These are phyloP conservation scores for Paralichthys olivaceus DNA, from an alignment of 2,113 vertebrate genomes.

Conservation along the genomic window DNA sequence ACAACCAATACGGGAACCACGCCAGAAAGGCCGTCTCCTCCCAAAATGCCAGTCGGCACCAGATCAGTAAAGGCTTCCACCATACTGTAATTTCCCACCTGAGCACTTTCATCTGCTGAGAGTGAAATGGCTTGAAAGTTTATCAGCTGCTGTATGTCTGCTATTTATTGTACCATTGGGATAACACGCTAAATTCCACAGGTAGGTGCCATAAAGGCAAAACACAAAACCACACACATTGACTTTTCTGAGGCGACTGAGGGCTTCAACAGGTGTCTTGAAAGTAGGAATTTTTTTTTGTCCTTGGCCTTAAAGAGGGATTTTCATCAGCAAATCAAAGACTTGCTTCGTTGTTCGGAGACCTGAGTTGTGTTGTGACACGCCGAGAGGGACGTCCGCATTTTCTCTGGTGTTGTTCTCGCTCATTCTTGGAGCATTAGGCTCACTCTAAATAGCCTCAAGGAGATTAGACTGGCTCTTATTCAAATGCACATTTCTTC, in stretches of 20 bases:
- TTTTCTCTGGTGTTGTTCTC: conserved; percentile 70
- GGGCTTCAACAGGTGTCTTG: conserved; percentile 72
- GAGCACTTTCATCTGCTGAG: conserved; percentile 65
- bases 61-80: conserved; percentile 70
- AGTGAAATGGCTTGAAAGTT: conserved; percentile 54
- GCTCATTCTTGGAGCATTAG: conserved; percentile 75
- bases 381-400: conserved; percentile 65
- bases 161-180: conserved; percentile 27
- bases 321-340: conserved; percentile 66
- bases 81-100: conserved; percentile 59
- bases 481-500: conserved; percentile 76
- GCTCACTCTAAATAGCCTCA: conserved; percentile 74
- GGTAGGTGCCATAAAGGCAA: conserved; percentile 30
- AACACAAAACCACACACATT: conserved; percentile 5
- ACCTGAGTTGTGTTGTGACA: conserved; percentile 76
- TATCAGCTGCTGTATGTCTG: conserved; percentile 34
- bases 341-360: conserved; percentile 53
- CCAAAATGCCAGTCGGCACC: conserved; percentile 70
- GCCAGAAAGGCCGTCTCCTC: conserved; percentile 76
- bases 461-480: conserved; percentile 75
- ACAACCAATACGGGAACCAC: conserved; percentile 74
- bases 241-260: conserved; percentile 7
- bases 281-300: conserved; percentile 43
- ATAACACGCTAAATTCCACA: conserved; percentile 24
- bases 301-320: conserved; percentile 43